Base-by-base conservation (phyloP, 2,797 vertebrate genomes). In the Enteromius thamalakanensis region DNA sequence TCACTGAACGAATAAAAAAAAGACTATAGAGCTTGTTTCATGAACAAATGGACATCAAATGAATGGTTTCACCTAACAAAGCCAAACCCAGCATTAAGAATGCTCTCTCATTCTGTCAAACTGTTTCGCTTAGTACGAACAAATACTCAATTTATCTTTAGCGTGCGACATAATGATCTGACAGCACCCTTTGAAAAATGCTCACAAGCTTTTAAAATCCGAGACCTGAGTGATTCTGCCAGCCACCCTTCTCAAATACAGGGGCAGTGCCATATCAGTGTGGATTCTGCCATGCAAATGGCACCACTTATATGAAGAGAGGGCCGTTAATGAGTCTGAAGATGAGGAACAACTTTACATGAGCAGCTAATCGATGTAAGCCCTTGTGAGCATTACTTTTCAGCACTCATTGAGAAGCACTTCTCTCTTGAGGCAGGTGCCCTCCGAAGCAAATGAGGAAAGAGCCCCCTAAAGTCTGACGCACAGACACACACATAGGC, bases 321-420 rank as follows among this genome's bases (percentile, higher is more conserved):
- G 55, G 49, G 26, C 14, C 17, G 80, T 82, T 86, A 82, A 86
- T 55, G 80, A 79, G 47, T 49, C 40, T 62, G 70, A 32, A 76
- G 62, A 83, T 69, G 75, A 82, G 34, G 69, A 78, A 71, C 53
- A 75, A 75, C 53, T 80, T 45, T 71, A 64, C 2, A 14, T 45
- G 37, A 80, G 62, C 72, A 67, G 62, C 65, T 79, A 76, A 86
- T 86, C 85, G 51, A 84, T 86, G 77, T 34, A 55, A 29, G 78
- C 62, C 40, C 55, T 45, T 68, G 51, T 47, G 81, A 77, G 53
- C 72, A 76, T 80, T 83, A 83, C 71, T 71, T 81, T 70, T 60
- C 15, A 60, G 75, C 74, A 29, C 49, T 78, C 37, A 62, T 40
- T 60, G 51, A 37, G 14, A 49, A 62, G 65, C 53, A 78, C 26